Evolutionary conservation across 2,797 vertebrate genomes (phyloP), one percentile per base, ranked within the genome.

Genomic region (Bovichtus diacanthus): DNA sequence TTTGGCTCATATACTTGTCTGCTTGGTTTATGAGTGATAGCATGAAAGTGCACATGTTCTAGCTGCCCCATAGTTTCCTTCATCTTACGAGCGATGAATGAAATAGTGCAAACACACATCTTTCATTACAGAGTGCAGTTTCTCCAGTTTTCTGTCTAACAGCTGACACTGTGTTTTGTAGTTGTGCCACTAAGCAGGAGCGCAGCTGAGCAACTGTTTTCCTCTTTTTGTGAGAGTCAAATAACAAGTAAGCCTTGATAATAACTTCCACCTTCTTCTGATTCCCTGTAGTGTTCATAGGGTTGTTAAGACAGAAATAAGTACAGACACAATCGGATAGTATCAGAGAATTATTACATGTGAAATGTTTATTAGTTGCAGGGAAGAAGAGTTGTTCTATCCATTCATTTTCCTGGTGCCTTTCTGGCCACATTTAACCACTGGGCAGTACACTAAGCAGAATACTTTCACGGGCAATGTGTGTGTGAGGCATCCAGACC

Each of bases 81-180:
- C 15, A 46, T 41, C 29, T 31, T 21, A n/a, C 7, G 21, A 53
- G 39, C 2, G 0, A 55, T 46, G n/a, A 65, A 47, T 73, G n/a
- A 50, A 71, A 62, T 47, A 43, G 7, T 46, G 13, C 34, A 21
- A 50, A 49, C 19, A 16, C 12, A 12, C 19, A 39, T 31, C 38
- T 63, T 58, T 63, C n/a, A 54, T 58, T 16, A 25, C 3, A 61
- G 54, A 51, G 56, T 13, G 19, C 49, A 63, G n/a, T 46, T 55
- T 54, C 39, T 74, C 16, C 9, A 25, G 13, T 76, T 27, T 69
- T 51, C 13, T 44, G 46, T 54, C 53, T 64, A 29, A 36, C 18
- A 64, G 67, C 56, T 55, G 54, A 44, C 9, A 23, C 13, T 44
- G 34, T 41, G 23, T 54, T 71, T 62, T 71, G n/a, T 56, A 74